phyloP scores from a whole-genome alignment of 2,797 vertebrate genomes.

The Sparidentex hasta region DNA sequence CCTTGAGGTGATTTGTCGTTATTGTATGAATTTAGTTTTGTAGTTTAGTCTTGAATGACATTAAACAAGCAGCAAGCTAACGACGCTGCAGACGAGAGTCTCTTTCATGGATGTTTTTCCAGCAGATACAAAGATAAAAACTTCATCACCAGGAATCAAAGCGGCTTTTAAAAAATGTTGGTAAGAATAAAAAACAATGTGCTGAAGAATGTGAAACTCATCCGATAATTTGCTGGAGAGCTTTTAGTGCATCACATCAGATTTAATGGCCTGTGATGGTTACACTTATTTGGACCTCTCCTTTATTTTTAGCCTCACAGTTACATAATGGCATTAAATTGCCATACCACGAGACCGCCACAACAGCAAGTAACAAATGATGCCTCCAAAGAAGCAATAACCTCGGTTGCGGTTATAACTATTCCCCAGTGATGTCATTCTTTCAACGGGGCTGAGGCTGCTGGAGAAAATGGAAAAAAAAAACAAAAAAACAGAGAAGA shows the following conservation, averaged over 20 bases:
- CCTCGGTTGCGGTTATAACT: slow-evolving; percentile 31
- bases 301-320: slow-evolving; percentile 46
- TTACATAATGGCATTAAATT: slow-evolving; percentile 55
- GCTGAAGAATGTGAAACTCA: slow-evolving; percentile 13
- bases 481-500: neutral
- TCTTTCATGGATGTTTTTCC: neutral
- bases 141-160: neutral
- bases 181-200: slow-evolving; percentile 1
- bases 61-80: too few relatives aligned
- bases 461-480: slow-evolving; percentile 2
- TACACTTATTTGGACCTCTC: slow-evolving; percentile 32
- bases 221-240: slow-evolving; percentile 30
- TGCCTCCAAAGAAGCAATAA: slow-evolving; percentile 56
- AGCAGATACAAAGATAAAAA: neutral
- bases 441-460: slow-evolving; percentile 2
- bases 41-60: neutral
- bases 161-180: neutral
- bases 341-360: slow-evolving; percentile 8
- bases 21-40: neutral
- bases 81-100: too few relatives aligned
- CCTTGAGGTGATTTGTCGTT: neutral
- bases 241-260: slow-evolving; percentile 33
- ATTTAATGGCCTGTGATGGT: slow-evolving; percentile 34
- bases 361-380: slow-evolving; percentile 49
- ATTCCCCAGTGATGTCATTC: slow-evolving; percentile 36